Conservation (phyloP, 2,797 vertebrate species). For the Schizopygopsis malacanthus region DNA sequence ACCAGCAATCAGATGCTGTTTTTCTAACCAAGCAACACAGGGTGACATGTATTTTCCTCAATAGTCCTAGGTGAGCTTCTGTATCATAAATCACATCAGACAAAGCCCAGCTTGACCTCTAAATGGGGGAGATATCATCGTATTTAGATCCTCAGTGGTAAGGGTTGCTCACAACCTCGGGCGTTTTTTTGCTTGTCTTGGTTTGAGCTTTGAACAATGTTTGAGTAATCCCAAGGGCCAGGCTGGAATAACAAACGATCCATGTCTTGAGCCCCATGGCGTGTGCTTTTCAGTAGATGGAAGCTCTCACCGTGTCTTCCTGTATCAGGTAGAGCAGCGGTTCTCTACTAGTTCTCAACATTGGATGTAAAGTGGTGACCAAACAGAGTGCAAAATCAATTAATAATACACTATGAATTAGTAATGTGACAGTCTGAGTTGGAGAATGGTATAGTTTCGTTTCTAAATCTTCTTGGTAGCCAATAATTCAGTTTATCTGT, state of each 20-base stretch:
- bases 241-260: slow-evolving; percentile 76
- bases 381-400: background rate
- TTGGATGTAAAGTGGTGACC: background rate
- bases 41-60: slow-evolving; percentile 83
- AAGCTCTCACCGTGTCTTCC: slow-evolving; percentile 52
- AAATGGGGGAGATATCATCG: slow-evolving; percentile 92
- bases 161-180: slow-evolving; percentile 88
- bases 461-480: background rate
- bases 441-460: background rate
- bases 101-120: slow-evolving; percentile 96
- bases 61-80: slow-evolving; percentile 90
- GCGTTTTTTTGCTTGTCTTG: slow-evolving; percentile 78
- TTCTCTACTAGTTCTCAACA: slow-evolving; percentile 16
- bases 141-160: slow-evolving; percentile 91
- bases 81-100: slow-evolving; percentile 93
- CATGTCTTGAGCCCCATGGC: slow-evolving; percentile 61
- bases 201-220: slow-evolving; percentile 87
- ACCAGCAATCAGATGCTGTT: slow-evolving; percentile 83
- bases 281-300: slow-evolving; percentile 57
- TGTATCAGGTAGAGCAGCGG: slow-evolving; percentile 14
- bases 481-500: background rate
- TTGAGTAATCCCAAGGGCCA: slow-evolving; percentile 81
- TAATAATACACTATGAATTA: background rate
- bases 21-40: slow-evolving; percentile 82
- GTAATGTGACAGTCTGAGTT: background rate